Base-by-base conservation (phyloP, 2,888 invertebrate species). In the Pterobdella sp. region DNA sequence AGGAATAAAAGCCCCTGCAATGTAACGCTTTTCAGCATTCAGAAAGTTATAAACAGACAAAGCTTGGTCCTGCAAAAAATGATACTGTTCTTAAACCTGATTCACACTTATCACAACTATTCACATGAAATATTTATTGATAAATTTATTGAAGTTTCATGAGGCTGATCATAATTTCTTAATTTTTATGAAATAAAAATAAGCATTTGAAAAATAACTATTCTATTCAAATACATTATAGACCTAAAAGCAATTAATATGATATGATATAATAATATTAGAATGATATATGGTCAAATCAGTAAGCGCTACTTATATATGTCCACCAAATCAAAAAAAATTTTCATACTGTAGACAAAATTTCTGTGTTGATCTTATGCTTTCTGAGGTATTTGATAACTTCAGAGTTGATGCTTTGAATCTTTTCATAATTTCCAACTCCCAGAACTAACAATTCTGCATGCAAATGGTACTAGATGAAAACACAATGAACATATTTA, bases 11-110 rank as follows among this genome's bases (percentile, higher is more conserved):
- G 85, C 87, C 14, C 84, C 87, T 26, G 86, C 87, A 18, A 89
- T 89, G 79, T 86, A 87, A 74, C 90, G 86, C 68, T 88, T 88
- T 83, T 97, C 96, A 0, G 90, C 87, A 82, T 90, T 91, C 60
- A 95, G 85, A 81, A 93, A 96, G 85, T 96, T 97, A 84, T 92
- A 97, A 0, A 92, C 92, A 1, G 92, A 86, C 79, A 91, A 90
- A 0, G 96, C 96, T 80, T 90, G 89, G 77, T 91, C 89, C 84
- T 75, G 79, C 78, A 74, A 52, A 60, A 56, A 42, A 42, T 42
- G 49, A 22, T 14, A 22, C n/a, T n/a, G n/a, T n/a, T n/a, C n/a
- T n/a, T n/a, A n/a, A n/a, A n/a, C n/a, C n/a, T n/a, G n/a, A n/a
- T n/a, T n/a, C n/a, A n/a, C n/a, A n/a, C n/a, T n/a, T n/a, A n/a